These are phyloP conservation scores for Pseudanteris insignis DNA, from an alignment of 2,888 invertebrate species.

Conservation along the genomic window DNA sequence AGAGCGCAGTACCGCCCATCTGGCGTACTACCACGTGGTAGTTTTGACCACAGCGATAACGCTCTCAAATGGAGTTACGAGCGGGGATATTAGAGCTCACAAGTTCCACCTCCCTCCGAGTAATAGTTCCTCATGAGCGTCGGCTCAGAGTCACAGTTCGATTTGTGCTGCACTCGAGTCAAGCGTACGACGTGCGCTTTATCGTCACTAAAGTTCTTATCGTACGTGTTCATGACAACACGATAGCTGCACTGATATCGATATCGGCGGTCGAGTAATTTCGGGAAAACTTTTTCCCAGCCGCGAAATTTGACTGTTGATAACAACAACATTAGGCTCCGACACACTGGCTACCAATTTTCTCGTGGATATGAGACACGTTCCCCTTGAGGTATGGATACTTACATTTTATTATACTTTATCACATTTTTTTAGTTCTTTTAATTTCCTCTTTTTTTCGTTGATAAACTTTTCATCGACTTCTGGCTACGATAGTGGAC, in stretches of 20 bases:
- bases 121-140: constrained; percentile 12
- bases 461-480: too few species aligned
- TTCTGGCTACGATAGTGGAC: too few species aligned
- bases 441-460: too few species aligned
- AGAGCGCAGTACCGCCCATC: constrained; percentile 47
- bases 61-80: constrained; percentile 7
- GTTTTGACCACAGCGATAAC: constrained; percentile 33
- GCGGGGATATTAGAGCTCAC: constrained; percentile 25
- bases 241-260: constrained; percentile 14
- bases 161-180: constrained; percentile 7
- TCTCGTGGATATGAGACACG: constrained; percentile 20
- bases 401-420: too few species aligned
- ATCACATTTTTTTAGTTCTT: too few species aligned
- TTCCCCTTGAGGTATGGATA: constrained; percentile 25
- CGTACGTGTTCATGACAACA: constrained; percentile 28
- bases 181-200: constrained; percentile 6
- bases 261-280: constrained; percentile 2
- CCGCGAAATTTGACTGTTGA: constrained; percentile 3
- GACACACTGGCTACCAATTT: constrained; percentile 1
- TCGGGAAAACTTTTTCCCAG: background rate
- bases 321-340: background rate
- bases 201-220: constrained; percentile 20
- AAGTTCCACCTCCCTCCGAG: constrained; percentile 44
- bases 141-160: constrained; percentile 12
- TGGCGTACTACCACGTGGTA: constrained; percentile 34